Evolutionary conservation across 2,888 invertebrate species (phyloP), one percentile per base, ranked within the genome.

Genomic region (Meta bourneti): DNA sequence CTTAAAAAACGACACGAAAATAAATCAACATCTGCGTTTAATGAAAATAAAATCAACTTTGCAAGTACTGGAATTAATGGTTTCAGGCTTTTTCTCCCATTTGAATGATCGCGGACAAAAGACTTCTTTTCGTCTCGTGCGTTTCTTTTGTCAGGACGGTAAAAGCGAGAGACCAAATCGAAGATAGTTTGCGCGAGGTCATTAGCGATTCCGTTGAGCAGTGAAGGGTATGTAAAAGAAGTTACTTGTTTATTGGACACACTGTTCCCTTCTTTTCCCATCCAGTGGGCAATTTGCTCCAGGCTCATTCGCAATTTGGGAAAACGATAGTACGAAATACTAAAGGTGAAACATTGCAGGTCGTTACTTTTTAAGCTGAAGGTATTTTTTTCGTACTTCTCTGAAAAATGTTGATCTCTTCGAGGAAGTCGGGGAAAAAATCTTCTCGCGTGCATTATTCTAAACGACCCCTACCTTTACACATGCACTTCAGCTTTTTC

Each of bases 371-470:
- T 61, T 9, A 61, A 61, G 61, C 61, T 16, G 61, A 16, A 61
- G 61, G 4, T 61, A 7, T 61, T 61, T 61, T 61, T 9, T 34
- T 13, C 5, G 75, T 48, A 9, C 49, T 34, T 49, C 19, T 52
- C 16, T 19, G 78, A 52, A 51, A 78, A 78, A 78, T 52, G 78
- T 52, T 78, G n/a, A 16, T 61, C 52, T 51, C n/a, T 19, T 78
- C 52, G 51, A 19, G 8, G n/a, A 52, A 78, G 51, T n/a, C 49
- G 51, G 16, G 16, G 11, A n/a, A 78, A 78, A 7, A 52, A 19
- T 7, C 11, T 13, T 34, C 48, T 7, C 4, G 49, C 19, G 16
- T 52, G n/a, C 78, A 9, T 52, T 52, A 52, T 78, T 78, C 19
- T 19, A 78, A 78, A 78, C 78, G 78, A 78, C 9, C 49, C 13